Base-by-base conservation (phyloP, 2,113 vertebrate genomes). In the Anas platyrhynchos region DNA sequence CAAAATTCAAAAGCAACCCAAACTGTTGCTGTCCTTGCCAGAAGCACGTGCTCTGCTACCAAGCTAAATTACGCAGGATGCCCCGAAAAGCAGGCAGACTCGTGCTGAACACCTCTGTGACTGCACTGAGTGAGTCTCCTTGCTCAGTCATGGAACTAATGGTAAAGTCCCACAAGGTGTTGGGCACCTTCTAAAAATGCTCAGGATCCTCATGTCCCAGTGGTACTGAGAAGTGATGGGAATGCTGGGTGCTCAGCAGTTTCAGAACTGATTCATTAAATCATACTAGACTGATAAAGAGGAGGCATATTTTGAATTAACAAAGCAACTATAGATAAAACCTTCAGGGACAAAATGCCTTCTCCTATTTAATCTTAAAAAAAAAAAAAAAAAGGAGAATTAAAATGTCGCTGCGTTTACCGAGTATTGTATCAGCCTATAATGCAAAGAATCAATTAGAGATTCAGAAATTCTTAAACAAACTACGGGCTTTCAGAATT, bases 81-180 rank as follows among this genome's bases (percentile, higher is more conserved):
- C 8, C n/a, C 50, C 22, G 7, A 52, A 77, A 72, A 13, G 7
- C 32, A 58, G 22, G 23, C 3, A 38, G 2, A 48, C 6, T 10
- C 23, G 58, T 7, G 20, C 36, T 58, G 52, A 48, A 58, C 56
- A 78, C 14, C 34, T 71, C 55, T 50, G 46, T 54, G 58, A 58
- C 7, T 2, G 1, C 25, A 15, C 11, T 20, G 36, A 8, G 16
- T 25, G 38, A 76, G 26, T 16, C 18, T 72, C 27, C 17, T 34
- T 58, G 10, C 0, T 3, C 8, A 25, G 59, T 3, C 0, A 3
- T 18, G 55, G 48, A 83, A 43, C 26, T 73, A 34, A 59, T 9
- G 11, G 32, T 65, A 12, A 46, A 86, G 63, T 0, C 1, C 20
- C 38, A 13, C 9, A 16, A 36, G 22, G 43, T 48, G 38, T 7